Evolutionary conservation across 2,888 invertebrate genomes (phyloP).

Genomic region (Drosophila anomalata): DNA sequence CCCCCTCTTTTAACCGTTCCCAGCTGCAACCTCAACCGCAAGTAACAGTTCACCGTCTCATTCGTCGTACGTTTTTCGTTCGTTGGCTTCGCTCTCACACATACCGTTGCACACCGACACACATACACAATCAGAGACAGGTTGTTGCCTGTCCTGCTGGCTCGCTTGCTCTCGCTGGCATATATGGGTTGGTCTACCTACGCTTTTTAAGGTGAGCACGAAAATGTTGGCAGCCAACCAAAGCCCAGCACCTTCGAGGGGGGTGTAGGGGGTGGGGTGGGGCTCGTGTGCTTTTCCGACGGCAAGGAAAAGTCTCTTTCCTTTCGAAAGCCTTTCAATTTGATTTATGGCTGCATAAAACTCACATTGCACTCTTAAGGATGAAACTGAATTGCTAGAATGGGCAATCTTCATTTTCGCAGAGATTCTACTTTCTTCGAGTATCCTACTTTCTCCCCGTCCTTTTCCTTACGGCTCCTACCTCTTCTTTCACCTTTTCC

Average conservation of each 20-base stretch:
- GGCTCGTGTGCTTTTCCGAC: conserved; percentile 63
- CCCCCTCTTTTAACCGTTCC: conserved; percentile 1
- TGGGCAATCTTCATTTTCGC: not conserved
- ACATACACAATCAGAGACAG: conserved; percentile 57
- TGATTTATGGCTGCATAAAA: conserved; percentile 10
- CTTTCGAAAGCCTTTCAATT: not conserved
- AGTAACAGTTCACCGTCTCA: conserved; percentile 76
- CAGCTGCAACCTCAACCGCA: conserved; percentile 67
- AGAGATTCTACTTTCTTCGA: conserved; percentile 12
- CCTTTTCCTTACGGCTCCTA: not conserved
- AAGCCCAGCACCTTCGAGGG: conserved; percentile 79
- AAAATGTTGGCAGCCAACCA: conserved; percentile 83
- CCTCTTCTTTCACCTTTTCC: conserved; percentile 6
- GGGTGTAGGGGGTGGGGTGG: conserved; percentile 18
- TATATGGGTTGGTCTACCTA: conserved; percentile 41
- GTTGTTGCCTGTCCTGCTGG: conserved; percentile 71
- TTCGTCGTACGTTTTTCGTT: conserved; percentile 74
- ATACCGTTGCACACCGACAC: conserved; percentile 15
- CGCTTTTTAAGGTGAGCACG: conserved; percentile 80
- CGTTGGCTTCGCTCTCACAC: conserved; percentile 64
- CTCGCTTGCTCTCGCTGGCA: conserved; percentile 68
- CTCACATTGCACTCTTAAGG: not conserved
- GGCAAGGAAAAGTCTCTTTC: conserved; percentile 46
- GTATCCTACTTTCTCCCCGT: not conserved
- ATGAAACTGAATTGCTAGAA: not conserved